phyloP scores from a whole-genome alignment of 2,113 vertebrate genomes.

The Egretta garzetta region DNA sequence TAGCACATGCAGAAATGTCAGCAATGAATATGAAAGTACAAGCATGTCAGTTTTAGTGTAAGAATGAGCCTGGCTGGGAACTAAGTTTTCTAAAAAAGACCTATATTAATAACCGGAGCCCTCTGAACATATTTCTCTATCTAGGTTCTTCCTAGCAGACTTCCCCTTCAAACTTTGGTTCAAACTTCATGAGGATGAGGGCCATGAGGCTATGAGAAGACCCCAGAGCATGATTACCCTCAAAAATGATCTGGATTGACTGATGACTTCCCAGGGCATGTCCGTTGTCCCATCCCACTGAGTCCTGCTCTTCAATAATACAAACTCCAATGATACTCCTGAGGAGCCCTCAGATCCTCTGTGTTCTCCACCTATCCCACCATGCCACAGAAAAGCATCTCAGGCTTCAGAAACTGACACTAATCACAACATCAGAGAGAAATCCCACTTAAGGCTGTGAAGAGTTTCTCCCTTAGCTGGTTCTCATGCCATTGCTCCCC shows the following conservation, averaged over 20 bases:
- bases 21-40: background rate
- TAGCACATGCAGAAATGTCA: slow-evolving; percentile 3
- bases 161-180: background rate
- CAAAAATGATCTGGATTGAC: background rate
- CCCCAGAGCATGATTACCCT: accelerated
- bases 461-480: background rate
- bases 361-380: background rate
- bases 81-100: background rate
- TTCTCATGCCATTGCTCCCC: background rate
- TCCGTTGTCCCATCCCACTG: background rate
- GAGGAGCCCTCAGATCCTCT: background rate
- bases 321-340: background rate
- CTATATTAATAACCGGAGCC: background rate
- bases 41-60: background rate
- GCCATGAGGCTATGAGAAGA: background rate
- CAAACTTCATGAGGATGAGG: background rate
- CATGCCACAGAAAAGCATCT: background rate
- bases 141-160: background rate
- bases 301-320: background rate
- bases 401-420: background rate
- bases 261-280: background rate
- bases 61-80: background rate
- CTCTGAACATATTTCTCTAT: background rate
- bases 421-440: background rate
- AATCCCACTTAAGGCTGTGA: background rate